Evolutionary conservation across 53 echinoderm and acorn worm species (phyloP).

Genomic region (Holothuria scabra): DNA sequence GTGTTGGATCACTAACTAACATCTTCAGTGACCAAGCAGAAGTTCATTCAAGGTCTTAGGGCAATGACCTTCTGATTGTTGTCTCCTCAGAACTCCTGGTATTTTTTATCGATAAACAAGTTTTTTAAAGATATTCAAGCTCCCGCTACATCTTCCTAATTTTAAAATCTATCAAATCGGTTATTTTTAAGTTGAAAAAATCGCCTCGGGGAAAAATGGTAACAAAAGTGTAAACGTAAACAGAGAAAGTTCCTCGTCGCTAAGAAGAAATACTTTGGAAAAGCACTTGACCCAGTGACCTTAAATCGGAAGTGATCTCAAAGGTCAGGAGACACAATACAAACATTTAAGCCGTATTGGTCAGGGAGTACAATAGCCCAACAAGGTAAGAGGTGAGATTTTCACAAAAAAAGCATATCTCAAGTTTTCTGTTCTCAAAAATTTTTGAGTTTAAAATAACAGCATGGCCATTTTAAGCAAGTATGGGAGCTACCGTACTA

Average conservation of each 20-base stretch:
- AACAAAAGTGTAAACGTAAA: conserved; percentile 24
- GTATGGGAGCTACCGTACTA: too few species aligned
- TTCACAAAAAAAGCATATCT: too few species aligned
- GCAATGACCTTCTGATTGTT: conserved; percentile 24
- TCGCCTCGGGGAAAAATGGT: conserved; percentile 11
- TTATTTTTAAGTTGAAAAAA: conserved; percentile 28
- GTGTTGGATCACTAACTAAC: too few species aligned
- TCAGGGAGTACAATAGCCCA: neutral
- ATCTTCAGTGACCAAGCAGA: too few species aligned
- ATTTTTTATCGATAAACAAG: conserved; percentile 7
- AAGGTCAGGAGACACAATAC: conserved; percentile 42
- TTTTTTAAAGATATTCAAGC: conserved; percentile 13
- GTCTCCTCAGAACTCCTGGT: neutral
- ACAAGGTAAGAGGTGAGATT: too few species aligned
- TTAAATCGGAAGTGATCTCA: conserved; percentile 39
- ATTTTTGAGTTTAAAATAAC: too few species aligned
- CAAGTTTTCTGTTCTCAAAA: too few species aligned
- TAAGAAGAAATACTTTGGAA: conserved; percentile 18
- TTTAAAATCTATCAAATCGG: neutral
- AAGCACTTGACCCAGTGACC: conserved; percentile 23
- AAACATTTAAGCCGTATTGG: neutral
- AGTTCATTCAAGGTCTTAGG: neutral
- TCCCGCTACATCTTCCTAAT: neutral
- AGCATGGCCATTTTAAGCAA: too few species aligned
- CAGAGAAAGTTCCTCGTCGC: conserved; percentile 10